Conservation (phyloP, 2,888 invertebrate species). For the Baronia brevicornis region DNA sequence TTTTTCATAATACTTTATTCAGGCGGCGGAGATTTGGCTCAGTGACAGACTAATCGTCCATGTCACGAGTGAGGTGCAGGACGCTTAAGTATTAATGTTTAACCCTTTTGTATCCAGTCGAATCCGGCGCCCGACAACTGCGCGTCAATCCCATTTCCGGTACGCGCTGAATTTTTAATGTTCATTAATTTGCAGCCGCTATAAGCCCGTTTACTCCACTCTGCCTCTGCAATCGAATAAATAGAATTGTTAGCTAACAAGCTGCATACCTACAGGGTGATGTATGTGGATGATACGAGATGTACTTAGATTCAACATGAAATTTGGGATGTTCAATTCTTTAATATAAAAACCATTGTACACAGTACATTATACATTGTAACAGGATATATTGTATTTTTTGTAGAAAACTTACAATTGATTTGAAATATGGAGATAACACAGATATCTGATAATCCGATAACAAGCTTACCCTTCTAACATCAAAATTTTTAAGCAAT, state of each 20-base stretch:
- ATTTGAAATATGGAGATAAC: too few relatives aligned
- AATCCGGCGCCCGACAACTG: conserved; percentile 52
- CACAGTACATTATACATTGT: too few relatives aligned
- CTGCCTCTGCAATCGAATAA: conserved; percentile 17
- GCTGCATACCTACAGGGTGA: conserved; percentile 19
- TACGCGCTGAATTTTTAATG: conserved; percentile 61
- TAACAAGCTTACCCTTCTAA: too few relatives aligned
- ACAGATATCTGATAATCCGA: too few relatives aligned
- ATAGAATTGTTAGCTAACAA: conserved; percentile 20
- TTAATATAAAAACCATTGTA: too few relatives aligned
- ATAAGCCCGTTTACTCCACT: conserved; percentile 31
- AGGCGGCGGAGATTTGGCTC: conserved; percentile 57
- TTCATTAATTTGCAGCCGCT: conserved; percentile 63
- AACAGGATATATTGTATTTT: too few relatives aligned
- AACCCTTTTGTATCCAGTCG: conserved; percentile 62
- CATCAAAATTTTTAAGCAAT: too few relatives aligned
- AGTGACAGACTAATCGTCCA: conserved; percentile 69
- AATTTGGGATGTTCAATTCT: too few relatives aligned
- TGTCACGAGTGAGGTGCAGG: conserved; percentile 61
- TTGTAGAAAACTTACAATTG: too few relatives aligned
- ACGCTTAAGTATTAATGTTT: conserved; percentile 66
- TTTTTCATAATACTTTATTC: conserved; percentile 75
- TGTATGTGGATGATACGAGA: too few relatives aligned
- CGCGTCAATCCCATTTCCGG: conserved; percentile 55
- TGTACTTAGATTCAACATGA: too few relatives aligned